These are phyloP conservation scores for Elaphurus davidianus DNA, from an alignment of 2,113 vertebrate genomes.

Conservation along the genomic window DNA sequence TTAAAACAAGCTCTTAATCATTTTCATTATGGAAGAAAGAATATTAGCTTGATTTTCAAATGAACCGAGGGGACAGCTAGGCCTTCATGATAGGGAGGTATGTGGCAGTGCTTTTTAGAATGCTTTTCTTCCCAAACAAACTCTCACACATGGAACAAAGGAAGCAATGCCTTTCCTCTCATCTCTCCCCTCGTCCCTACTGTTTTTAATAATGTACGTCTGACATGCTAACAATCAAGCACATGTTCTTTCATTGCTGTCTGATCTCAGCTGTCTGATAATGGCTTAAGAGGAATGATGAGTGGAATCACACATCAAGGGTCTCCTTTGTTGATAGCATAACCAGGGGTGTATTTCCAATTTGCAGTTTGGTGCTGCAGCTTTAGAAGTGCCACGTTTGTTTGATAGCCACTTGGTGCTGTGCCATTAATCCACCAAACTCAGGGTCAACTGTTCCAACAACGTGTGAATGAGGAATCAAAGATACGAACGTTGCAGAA, in stretches of 20 bases:
- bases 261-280: slow-evolving; percentile 79
- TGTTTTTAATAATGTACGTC: slow-evolving; percentile 74
- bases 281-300: slow-evolving; percentile 68
- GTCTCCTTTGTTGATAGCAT: slow-evolving; percentile 62
- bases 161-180: slow-evolving; percentile 46
- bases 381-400: slow-evolving; percentile 65
- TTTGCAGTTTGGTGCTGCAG: slow-evolving; percentile 73
- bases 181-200: slow-evolving; percentile 63
- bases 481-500: neutral
- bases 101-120: slow-evolving; percentile 12
- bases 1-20: neutral
- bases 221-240: slow-evolving; percentile 77
- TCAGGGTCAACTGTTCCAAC: slow-evolving; percentile 52
- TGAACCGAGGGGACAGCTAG: neutral
- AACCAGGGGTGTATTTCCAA: slow-evolving; percentile 74
- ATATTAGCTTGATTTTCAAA: slow-evolving; percentile 34
- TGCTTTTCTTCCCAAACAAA: slow-evolving; percentile 67
- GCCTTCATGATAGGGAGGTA: slow-evolving; percentile 17
- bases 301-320: slow-evolving; percentile 76
- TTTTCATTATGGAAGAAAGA: slow-evolving; percentile 23
- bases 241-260: slow-evolving; percentile 68
- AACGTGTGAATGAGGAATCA: slow-evolving; percentile 52
- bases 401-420: slow-evolving; percentile 65
- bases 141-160: slow-evolving; percentile 66
- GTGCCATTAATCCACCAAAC: slow-evolving; percentile 66